Evolutionary conservation across 37 sponge, comb jelly and placozoan genomes (phyloP).

Genomic region (Diacarnus erythraeanus): DNA sequence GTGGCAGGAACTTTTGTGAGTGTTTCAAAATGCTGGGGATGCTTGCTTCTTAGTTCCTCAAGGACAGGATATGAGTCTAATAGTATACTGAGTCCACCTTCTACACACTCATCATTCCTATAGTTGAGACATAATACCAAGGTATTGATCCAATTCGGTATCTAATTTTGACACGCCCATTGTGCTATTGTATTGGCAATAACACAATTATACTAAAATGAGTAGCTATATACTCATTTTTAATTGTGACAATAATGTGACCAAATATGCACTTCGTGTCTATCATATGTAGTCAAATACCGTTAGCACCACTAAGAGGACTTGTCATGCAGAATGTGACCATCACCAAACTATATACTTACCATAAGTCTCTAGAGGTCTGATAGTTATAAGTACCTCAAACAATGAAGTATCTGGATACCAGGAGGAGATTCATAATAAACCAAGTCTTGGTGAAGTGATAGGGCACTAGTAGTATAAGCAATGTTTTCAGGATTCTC

Average conservation of each 20-base stretch:
- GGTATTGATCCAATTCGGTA: too few species aligned
- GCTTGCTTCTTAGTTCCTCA: slow-evolving; percentile 40
- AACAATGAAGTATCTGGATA: slow-evolving; percentile 65
- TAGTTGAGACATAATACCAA: not conserved
- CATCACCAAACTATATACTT: too few species aligned
- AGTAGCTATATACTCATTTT: too few species aligned
- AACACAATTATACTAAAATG: not conserved
- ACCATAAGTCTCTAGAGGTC: not conserved
- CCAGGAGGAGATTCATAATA: slow-evolving; percentile 84
- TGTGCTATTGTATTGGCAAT: too few species aligned
- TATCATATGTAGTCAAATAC: too few species aligned
- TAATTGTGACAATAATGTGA: too few species aligned
- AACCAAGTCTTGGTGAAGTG: slow-evolving; percentile 52
- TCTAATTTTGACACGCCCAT: too few species aligned
- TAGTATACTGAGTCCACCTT: slow-evolving; percentile 65
- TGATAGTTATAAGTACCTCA: slow-evolving; percentile 40
- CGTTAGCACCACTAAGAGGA: too few species aligned
- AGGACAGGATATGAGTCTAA: slow-evolving; percentile 59
- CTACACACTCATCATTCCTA: slow-evolving; percentile 67
- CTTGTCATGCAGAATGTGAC: too few species aligned
- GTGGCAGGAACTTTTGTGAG: slow-evolving; percentile 70
- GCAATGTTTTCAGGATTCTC: slow-evolving; percentile 60
- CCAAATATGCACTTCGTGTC: too few species aligned
- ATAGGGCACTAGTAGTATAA: slow-evolving; percentile 27
- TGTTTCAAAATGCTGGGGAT: slow-evolving; percentile 50